phyloP scores from a whole-genome alignment of 2,888 invertebrate genomes.

The Amblyjoppa fuscipennis region DNA sequence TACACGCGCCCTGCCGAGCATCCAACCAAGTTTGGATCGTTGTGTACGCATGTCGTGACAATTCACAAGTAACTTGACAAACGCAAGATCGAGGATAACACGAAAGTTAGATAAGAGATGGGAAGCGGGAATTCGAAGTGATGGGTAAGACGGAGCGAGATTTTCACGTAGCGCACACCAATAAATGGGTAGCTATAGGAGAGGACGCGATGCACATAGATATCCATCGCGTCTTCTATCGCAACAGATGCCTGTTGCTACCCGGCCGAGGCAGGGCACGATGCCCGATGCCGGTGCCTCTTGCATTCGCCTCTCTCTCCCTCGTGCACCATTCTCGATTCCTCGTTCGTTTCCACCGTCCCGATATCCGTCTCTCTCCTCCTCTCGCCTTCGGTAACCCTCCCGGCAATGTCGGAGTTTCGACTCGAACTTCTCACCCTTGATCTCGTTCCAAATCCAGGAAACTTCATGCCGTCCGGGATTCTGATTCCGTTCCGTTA shows the following conservation, averaged over 20 bases:
- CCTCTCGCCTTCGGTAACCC: conserved; percentile 23
- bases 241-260: conserved; percentile 85
- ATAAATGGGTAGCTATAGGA: conserved; percentile 50
- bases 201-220: conserved; percentile 70
- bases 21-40: background rate
- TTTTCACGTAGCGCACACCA: conserved; percentile 49
- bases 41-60: conserved; percentile 23
- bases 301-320: conserved; percentile 62
- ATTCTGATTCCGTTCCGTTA: conserved; percentile 40
- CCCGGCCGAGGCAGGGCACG: conserved; percentile 78
- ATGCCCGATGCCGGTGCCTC: conserved; percentile 72
- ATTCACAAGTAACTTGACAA: conserved; percentile 55
- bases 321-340: conserved; percentile 19
- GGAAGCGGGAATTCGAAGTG: background rate
- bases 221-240: conserved; percentile 81
- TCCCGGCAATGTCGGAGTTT: conserved; percentile 40
- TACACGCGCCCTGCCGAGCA: background rate
- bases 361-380: conserved; percentile 28
- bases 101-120: conserved; percentile 25
- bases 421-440: conserved; percentile 56
- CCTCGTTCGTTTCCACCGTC: conserved; percentile 40
- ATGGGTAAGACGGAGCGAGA: conserved; percentile 28
- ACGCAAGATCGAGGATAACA: conserved; percentile 35
- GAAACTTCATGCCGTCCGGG: conserved; percentile 18
- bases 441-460: conserved; percentile 38